Evolutionary conservation across 2,113 vertebrate genomes (phyloP).

Genomic region (Malurus melanocephalus): DNA sequence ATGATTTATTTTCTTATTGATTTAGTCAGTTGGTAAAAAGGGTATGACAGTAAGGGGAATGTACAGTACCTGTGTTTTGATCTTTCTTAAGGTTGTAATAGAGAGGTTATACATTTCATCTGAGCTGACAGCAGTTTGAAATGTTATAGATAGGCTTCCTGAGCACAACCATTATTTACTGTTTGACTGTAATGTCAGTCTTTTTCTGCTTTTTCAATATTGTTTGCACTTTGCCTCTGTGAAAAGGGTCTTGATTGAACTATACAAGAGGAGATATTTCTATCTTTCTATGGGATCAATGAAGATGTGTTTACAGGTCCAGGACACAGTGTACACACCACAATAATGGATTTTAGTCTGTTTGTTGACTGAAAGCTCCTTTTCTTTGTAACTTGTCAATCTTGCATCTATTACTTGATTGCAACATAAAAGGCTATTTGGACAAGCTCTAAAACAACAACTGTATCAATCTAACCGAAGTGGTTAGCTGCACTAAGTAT

Average conservation of each 20-base stretch:
- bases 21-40: slow-evolving; percentile 72
- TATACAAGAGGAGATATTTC: slow-evolving; percentile 87
- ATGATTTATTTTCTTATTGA: slow-evolving; percentile 47
- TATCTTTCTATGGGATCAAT: slow-evolving; percentile 92
- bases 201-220: slow-evolving; percentile 83
- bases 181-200: slow-evolving; percentile 84
- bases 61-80: slow-evolving; percentile 74
- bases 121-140: slow-evolving; percentile 87
- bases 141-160: slow-evolving; percentile 86
- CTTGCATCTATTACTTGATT: slow-evolving; percentile 80
- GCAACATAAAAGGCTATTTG: slow-evolving; percentile 78
- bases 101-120: slow-evolving; percentile 85
- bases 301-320: slow-evolving; percentile 93
- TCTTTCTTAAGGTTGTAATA: slow-evolving; percentile 77
- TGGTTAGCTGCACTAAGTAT: slow-evolving; percentile 68
- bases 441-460: slow-evolving; percentile 77
- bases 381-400: slow-evolving; percentile 91
- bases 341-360: slow-evolving; percentile 93
- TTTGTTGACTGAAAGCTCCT: slow-evolving; percentile 90
- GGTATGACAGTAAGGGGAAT: slow-evolving; percentile 75
- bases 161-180: slow-evolving; percentile 88
- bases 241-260: slow-evolving; percentile 88
- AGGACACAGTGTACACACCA: slow-evolving; percentile 82
- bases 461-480: slow-evolving; percentile 70
- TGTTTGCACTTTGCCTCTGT: slow-evolving; percentile 90